Conservation (phyloP, 35 echinoderm and acorn worm species). For the Apostichopus japonicus region DNA sequence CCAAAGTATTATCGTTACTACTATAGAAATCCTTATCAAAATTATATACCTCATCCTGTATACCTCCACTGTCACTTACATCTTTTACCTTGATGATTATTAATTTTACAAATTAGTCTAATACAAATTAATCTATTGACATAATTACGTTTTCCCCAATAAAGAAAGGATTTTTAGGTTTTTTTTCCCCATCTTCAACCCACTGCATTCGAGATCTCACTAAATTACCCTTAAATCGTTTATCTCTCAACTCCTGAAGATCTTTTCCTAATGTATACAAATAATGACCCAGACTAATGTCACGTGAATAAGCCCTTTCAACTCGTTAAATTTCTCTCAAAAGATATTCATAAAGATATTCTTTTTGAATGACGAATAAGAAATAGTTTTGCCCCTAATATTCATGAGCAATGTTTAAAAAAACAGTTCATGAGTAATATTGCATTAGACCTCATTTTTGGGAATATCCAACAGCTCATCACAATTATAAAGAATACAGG, state of each 20-base stretch:
- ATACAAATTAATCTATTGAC: not conserved
- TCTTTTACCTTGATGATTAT: not conserved
- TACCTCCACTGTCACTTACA: not conserved
- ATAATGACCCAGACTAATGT: not conserved
- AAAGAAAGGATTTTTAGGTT: not conserved
- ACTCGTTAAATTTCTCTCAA: not conserved
- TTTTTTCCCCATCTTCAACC: conserved; percentile 11
- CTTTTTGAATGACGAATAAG: not conserved
- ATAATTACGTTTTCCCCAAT: conserved; percentile 23
- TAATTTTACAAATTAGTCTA: not conserved
- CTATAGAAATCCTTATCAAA: not conserved
- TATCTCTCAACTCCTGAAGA: conserved; percentile 14
- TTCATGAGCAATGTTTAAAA: conserved; percentile 9
- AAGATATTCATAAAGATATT: not conserved
- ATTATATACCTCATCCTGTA: conserved; percentile 5
- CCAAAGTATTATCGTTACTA: not conserved
- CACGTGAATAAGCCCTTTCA: not conserved
- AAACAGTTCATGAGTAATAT: not conserved
- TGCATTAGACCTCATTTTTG: not conserved
- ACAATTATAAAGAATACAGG: not conserved
- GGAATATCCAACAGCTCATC: not conserved
- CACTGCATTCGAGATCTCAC: not conserved
- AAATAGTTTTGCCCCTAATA: conserved; percentile 7
- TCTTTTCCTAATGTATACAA: conserved; percentile 4
- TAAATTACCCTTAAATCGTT: not conserved